These are phyloP conservation scores for Pseudopipra pipra DNA, from an alignment of 2,113 vertebrate genomes.

Conservation along the genomic window DNA sequence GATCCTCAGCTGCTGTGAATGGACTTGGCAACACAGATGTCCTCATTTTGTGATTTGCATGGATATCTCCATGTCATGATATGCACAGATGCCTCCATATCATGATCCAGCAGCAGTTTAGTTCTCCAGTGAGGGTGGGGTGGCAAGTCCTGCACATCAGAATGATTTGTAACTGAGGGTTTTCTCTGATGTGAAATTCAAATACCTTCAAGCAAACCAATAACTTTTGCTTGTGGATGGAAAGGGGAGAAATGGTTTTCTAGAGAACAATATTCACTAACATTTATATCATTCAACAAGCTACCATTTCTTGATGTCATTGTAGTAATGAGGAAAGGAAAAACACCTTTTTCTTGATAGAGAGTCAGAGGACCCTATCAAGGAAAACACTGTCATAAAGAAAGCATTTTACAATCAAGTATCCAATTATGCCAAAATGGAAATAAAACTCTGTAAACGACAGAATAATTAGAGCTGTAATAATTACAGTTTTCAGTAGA, in stretches of 20 bases:
- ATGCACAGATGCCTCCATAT: neutral
- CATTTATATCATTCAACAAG: neutral
- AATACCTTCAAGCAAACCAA: neutral
- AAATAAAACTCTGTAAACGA: conserved; percentile 42
- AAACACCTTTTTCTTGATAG: conserved; percentile 14
- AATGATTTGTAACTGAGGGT: neutral
- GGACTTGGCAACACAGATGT: fast-evolving
- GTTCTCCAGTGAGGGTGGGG: fast-evolving
- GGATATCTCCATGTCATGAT: neutral
- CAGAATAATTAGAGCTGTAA: conserved; percentile 19
- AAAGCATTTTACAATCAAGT: neutral
- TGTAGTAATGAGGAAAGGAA: conserved; percentile 8
- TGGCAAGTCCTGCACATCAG: neutral
- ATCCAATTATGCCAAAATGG: neutral
- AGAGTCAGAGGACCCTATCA: neutral
- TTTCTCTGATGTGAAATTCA: neutral
- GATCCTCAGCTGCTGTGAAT: neutral
- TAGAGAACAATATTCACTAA: neutral
- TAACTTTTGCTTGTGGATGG: neutral
- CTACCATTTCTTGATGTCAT: neutral
- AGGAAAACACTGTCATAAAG: conserved; percentile 23
- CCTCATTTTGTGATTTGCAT: neutral
- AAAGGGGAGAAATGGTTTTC: neutral
- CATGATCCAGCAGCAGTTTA: fast-evolving
- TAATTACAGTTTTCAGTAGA: conserved; percentile 14